Percentiles rank a stretch among this genome's conserved stretches.
Conservation (phyloP, 1,140 invertebrate species). For the Penaeus chinensis region DNA sequence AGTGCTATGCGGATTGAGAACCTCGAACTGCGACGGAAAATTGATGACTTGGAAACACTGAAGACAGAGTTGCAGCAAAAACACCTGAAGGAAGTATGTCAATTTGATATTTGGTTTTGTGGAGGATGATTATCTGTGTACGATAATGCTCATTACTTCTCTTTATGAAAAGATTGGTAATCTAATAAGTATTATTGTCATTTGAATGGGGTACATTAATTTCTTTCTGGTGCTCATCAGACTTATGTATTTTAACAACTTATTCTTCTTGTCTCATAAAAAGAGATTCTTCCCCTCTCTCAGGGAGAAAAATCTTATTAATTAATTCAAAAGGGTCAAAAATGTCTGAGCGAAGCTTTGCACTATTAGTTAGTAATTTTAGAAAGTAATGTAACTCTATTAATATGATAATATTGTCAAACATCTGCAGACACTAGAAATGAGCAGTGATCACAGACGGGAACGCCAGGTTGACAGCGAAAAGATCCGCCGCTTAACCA, state of each 20-base stretch:
- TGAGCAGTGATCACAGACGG: constrained; percentile 57
- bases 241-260: no score
- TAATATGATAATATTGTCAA: not conserved
- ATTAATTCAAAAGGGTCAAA: no score
- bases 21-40: constrained; percentile 57
- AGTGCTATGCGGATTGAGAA: constrained; percentile 61
- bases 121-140: not conserved
- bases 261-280: no score
- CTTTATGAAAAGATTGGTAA: not conserved
- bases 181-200: not conserved
- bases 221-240: no score
- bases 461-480: constrained; percentile 60
- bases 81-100: constrained; percentile 58
- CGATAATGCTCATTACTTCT: not conserved
- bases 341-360: no score
- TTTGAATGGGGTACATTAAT: no score
- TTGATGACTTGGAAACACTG: constrained; percentile 58
- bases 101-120: no score
- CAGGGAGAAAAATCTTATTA: no score
- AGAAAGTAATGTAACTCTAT: constrained; percentile 1
- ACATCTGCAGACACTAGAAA: constrained; percentile 48
- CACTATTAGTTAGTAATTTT: not conserved
- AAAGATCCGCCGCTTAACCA: constrained; percentile 59
- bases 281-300: no score
- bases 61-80: constrained; percentile 61